Evolutionary conservation across 30 jellyfish, hydroid and myxozoan genomes (phyloP).

Genomic region (Hydractinia symbiolongicarpus): DNA sequence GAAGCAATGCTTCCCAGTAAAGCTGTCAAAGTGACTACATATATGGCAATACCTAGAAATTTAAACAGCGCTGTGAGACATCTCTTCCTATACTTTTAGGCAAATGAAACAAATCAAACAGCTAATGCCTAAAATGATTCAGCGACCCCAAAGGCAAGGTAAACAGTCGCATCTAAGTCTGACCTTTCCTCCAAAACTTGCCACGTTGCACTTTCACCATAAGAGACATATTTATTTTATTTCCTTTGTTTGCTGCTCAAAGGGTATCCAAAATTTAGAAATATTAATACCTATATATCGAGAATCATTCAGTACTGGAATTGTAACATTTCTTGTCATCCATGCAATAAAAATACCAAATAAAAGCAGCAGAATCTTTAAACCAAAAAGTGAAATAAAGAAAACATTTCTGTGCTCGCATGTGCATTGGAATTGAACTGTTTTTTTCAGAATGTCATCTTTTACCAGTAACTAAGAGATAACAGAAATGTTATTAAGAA

Average conservation of each 20-base stretch:
- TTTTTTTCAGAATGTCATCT: background rate
- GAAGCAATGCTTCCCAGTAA: slow-evolving; percentile 4
- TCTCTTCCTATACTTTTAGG: too few relatives aligned
- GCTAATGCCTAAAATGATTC: background rate
- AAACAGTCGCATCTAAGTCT: background rate
- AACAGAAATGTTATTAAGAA: background rate
- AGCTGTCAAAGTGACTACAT: slow-evolving; percentile 6
- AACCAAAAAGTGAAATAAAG: background rate
- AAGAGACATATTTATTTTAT: too few relatives aligned
- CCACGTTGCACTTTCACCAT: background rate
- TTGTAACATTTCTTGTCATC: slow-evolving; percentile 12
- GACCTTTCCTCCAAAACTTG: background rate
- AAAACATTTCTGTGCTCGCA: background rate
- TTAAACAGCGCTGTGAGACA: background rate
- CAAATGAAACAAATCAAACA: too few relatives aligned
- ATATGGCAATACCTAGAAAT: background rate
- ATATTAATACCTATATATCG: slow-evolving; percentile 1
- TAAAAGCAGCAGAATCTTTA: background rate
- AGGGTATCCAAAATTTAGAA: background rate
- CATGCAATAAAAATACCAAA: slow-evolving; percentile 9
- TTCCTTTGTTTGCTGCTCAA: too few relatives aligned
- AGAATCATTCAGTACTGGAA: slow-evolving; percentile 20
- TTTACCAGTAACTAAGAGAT: background rate
- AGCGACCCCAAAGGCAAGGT: background rate
- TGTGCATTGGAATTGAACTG: background rate